phyloP scores from a whole-genome alignment of 2,113 vertebrate species.

The Ctenodactylus gundi region DNA sequence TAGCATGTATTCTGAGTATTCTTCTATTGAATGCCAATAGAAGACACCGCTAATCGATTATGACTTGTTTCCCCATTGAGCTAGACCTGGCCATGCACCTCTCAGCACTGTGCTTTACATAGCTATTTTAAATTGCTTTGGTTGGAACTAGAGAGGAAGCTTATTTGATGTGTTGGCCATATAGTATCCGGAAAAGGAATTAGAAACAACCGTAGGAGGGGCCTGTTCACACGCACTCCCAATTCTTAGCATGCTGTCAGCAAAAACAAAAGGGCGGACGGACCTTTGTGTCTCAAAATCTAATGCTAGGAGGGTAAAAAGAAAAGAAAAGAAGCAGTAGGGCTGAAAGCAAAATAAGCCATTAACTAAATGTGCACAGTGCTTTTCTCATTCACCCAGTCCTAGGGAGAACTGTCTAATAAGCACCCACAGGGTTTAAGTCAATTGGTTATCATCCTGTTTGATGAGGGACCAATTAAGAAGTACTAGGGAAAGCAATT shows the following conservation, averaged over 20 bases:
- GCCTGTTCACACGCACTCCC: neutral
- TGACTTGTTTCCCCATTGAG: neutral
- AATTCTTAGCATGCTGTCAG: conserved; percentile 19
- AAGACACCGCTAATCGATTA: neutral
- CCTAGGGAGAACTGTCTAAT: conserved; percentile 24
- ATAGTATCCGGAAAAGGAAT: conserved; percentile 6
- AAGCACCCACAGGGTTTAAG: conserved; percentile 52
- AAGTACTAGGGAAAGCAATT: conserved; percentile 42
- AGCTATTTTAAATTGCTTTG: neutral
- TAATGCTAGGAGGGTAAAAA: neutral
- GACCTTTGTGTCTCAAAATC: neutral
- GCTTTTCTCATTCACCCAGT: conserved; percentile 29
- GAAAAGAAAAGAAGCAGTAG: neutral
- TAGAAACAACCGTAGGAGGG: neutral
- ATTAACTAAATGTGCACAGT: neutral
- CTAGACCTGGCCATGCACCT: neutral
- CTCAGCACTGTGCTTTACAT: neutral
- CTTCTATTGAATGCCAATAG: neutral
- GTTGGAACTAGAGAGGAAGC: neutral
- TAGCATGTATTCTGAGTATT: neutral
- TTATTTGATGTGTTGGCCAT: neutral
- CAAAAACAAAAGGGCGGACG: neutral
- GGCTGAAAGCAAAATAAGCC: conserved; percentile 29
- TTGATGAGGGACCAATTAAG: conserved; percentile 47
- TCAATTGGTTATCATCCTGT: conserved; percentile 43